Evolutionary conservation across 2,797 vertebrate genomes (phyloP).

Genomic region (Macropus fuliginosus): DNA sequence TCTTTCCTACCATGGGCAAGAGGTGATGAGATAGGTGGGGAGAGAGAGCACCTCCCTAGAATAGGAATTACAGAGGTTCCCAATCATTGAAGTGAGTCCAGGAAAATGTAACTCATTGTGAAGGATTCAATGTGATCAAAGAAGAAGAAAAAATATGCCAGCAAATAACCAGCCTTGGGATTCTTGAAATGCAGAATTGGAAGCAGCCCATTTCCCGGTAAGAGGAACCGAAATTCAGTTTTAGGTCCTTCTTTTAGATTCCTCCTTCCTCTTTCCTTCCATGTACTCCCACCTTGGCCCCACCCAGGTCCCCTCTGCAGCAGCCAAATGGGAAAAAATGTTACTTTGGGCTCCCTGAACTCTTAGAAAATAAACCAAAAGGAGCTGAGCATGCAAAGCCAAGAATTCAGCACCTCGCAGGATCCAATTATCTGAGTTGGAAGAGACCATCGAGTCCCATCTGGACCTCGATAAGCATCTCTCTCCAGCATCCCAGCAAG

Average conservation of each 20-base stretch:
- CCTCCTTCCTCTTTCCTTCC: conserved; percentile 78
- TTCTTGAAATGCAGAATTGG: conserved; percentile 82
- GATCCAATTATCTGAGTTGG: neutral
- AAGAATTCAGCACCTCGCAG: neutral
- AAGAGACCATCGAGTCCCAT: neutral
- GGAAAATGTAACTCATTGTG: conserved; percentile 55
- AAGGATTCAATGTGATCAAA: conserved; percentile 70
- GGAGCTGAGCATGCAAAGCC: neutral
- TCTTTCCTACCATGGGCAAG: neutral
- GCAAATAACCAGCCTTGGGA: conserved; percentile 73
- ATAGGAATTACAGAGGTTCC: neutral
- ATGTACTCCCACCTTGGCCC: conserved; percentile 66
- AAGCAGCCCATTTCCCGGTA: conserved; percentile 76
- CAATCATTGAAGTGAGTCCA: conserved; percentile 2
- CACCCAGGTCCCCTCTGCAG: conserved; percentile 53
- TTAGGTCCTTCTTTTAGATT: conserved; percentile 79
- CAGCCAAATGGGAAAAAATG: conserved; percentile 24
- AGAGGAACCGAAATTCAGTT: conserved; percentile 73
- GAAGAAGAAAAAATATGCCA: conserved; percentile 67
- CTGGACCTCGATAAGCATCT: neutral
- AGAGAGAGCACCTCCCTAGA: neutral
- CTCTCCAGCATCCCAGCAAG: neutral
- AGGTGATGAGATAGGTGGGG: neutral
- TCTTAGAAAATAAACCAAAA: conserved; percentile 48
- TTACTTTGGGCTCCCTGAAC: conserved; percentile 52